phyloP scores from a whole-genome alignment of 1,140 invertebrate genomes.

The Aphaenogaster rudis region DNA sequence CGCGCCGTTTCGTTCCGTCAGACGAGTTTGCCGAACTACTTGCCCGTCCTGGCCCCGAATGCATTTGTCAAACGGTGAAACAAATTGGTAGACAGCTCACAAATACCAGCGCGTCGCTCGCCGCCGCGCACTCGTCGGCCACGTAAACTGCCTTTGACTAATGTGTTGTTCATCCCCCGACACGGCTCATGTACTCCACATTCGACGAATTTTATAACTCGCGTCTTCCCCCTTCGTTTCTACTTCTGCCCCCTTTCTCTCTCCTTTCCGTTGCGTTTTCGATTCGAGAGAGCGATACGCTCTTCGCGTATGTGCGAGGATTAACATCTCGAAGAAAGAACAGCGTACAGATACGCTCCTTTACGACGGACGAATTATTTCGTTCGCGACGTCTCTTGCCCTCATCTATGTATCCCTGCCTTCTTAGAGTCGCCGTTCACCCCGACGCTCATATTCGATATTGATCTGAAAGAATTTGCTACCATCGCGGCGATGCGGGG shows the following conservation, averaged over 20 bases:
- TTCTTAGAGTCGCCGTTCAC: slow-evolving; percentile 36
- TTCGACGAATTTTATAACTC: slow-evolving; percentile 81
- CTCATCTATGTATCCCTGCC: slow-evolving; percentile 8
- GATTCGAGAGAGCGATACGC: neutral
- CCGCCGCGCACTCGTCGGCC: slow-evolving; percentile 64
- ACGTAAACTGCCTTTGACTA: slow-evolving; percentile 83
- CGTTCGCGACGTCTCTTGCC: neutral
- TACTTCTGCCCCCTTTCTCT: neutral
- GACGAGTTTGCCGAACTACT: slow-evolving; percentile 80
- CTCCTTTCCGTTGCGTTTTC: slow-evolving; percentile 9
- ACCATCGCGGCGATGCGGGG: slow-evolving; percentile 15
- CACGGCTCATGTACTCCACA: slow-evolving; percentile 82
- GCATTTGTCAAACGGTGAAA: slow-evolving; percentile 84
- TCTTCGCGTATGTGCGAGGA: neutral
- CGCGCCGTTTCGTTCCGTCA: slow-evolving; percentile 73
- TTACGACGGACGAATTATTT: slow-evolving; percentile 36
- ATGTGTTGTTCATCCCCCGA: slow-evolving; percentile 83
- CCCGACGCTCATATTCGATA: slow-evolving; percentile 57
- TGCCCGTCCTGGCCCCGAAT: slow-evolving; percentile 77
- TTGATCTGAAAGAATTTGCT: slow-evolving; percentile 62
- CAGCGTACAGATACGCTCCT: neutral
- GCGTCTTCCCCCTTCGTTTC: slow-evolving; percentile 21
- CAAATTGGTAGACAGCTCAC: slow-evolving; percentile 84
- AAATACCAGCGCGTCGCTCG: slow-evolving; percentile 73
- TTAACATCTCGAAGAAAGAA: slow-evolving; percentile 48